Percentiles rank a stretch among this genome's conserved stretches.
Conservation (phyloP, 2,113 vertebrate species). For the Sturnira hondurensis region DNA sequence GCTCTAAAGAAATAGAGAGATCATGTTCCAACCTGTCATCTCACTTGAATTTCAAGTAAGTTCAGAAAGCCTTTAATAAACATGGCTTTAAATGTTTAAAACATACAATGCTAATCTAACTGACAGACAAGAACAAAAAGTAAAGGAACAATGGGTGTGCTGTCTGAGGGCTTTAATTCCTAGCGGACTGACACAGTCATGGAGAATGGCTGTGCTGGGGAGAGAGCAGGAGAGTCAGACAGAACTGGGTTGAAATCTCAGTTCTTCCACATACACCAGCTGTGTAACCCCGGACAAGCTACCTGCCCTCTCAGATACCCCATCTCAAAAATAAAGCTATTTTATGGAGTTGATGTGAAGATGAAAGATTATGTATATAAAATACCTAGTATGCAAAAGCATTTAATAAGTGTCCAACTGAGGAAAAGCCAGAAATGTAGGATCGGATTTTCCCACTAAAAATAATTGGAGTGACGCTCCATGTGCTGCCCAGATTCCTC, state of each 20-base stretch:
- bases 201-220: neutral
- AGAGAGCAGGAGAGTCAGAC: neutral
- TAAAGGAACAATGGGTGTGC: neutral
- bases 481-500: neutral
- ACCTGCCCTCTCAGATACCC: neutral
- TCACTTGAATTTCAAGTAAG: constrained; percentile 28
- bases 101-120: neutral
- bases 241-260: neutral
- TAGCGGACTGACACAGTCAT: neutral
- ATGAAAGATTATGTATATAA: neutral
- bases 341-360: neutral
- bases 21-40: neutral
- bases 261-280: neutral
- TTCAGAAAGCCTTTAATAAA: constrained; percentile 38
- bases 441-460: constrained; percentile 18
- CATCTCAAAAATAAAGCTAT: neutral
- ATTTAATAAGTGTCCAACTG: neutral
- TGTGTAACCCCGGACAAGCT: neutral
- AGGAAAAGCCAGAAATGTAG: neutral
- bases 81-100: constrained; percentile 43
- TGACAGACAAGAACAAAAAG: neutral
- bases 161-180: neutral
- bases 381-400: constrained; percentile 13
- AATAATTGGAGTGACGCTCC: neutral
- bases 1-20: neutral